A percentile compares a stretch with the other conserved stretches of the same genome.
Conservation (phyloP, 1,140 invertebrate species). For the Polyergus mexicanus region DNA sequence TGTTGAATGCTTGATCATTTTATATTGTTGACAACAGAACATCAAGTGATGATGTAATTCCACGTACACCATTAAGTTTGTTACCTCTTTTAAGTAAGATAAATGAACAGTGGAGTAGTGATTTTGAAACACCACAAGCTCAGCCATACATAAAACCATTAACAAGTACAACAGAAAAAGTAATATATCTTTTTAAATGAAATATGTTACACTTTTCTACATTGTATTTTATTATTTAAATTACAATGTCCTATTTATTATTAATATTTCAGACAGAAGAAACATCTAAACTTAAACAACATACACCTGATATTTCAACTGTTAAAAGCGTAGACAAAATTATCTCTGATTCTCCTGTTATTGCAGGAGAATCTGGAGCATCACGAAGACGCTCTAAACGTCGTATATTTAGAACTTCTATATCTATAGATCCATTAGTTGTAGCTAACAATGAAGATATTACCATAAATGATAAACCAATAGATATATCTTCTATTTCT, state of each 20-base stretch:
- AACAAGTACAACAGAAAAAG: background rate
- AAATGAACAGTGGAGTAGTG: constrained; percentile 80
- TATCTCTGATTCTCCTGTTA: constrained; percentile 72
- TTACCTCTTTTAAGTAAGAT: constrained; percentile 78
- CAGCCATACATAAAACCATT: background rate
- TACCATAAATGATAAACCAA: background rate
- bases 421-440: constrained; percentile 9
- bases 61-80: constrained; percentile 78
- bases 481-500: constrained; percentile 4
- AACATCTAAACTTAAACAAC: constrained; percentile 4
- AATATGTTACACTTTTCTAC: too few species aligned
- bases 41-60: constrained; percentile 72
- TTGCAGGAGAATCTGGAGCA: constrained; percentile 58
- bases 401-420: constrained; percentile 74
- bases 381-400: constrained; percentile 69
- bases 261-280: constrained; percentile 58
- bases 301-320: constrained; percentile 51
- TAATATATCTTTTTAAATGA: constrained; percentile 18
- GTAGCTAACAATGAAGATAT: constrained; percentile 38
- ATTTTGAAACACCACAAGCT: constrained; percentile 81
- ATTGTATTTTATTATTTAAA: constrained; percentile 15
- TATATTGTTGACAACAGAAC: constrained; percentile 64
- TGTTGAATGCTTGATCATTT: background rate
- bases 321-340: constrained; percentile 39
- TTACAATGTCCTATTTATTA: background rate